These are phyloP conservation scores for Camponotus fellah DNA, from an alignment of 2,888 invertebrate species.

Conservation along the genomic window DNA sequence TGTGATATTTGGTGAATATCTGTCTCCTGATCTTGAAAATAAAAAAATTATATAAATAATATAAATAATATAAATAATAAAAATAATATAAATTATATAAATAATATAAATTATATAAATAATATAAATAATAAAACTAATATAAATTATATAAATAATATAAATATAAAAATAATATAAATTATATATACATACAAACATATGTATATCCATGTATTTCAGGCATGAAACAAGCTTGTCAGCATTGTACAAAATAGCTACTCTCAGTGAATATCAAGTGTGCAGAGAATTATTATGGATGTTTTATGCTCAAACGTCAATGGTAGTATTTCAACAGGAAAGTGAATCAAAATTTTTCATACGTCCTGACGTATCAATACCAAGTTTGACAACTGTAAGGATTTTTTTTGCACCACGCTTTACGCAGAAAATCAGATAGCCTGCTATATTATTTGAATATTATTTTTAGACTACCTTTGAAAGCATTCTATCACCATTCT, in stretches of 20 bases:
- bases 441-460: conserved; percentile 10
- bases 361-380: conserved; percentile 80
- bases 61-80: neutral
- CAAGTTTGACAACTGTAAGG: conserved; percentile 82
- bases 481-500: conserved; percentile 79
- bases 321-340: conserved; percentile 79
- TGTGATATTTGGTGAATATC: conserved; percentile 84
- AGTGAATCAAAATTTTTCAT: conserved; percentile 73
- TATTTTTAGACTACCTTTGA: conserved; percentile 79
- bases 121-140: conserved; percentile 24
- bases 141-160: neutral
- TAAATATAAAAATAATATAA: conserved; percentile 4
- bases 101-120: no score
- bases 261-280: conserved; percentile 82
- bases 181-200: conserved; percentile 8
- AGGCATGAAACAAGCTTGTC: conserved; percentile 77
- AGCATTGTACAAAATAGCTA: conserved; percentile 72
- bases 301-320: conserved; percentile 79
- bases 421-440: neutral
- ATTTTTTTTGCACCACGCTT: neutral
- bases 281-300: conserved; percentile 84
- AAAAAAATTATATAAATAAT: neutral
- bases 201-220: conserved; percentile 37
- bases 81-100: neutral
- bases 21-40: neutral